Evolutionary conservation across 2,797 vertebrate genomes (phyloP).

Genomic region (Lophotriccus pileatus): DNA sequence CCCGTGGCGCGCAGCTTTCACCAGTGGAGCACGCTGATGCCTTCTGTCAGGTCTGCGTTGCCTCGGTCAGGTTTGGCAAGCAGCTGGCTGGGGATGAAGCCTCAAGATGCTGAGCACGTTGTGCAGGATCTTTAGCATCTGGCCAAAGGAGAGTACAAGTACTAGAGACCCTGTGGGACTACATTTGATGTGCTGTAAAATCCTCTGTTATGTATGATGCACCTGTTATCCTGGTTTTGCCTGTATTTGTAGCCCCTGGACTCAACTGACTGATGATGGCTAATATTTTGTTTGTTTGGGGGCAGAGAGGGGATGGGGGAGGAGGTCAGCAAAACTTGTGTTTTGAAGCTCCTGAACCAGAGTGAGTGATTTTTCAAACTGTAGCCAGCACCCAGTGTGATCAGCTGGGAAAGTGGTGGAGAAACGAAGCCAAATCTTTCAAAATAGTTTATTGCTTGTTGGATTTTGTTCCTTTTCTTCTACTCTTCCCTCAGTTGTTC

Average conservation of each 20-base stretch:
- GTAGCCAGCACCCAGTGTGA: not conserved
- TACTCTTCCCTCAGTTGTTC: not conserved
- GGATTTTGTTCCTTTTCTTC: not conserved
- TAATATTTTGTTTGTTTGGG: not conserved
- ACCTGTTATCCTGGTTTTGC: not conserved
- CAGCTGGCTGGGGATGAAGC: not conserved
- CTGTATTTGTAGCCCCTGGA: not conserved
- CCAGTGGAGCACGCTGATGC: not conserved
- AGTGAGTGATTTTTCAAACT: not conserved
- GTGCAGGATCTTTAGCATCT: not conserved
- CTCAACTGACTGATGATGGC: not conserved
- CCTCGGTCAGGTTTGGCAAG: not conserved
- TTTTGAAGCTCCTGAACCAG: not conserved
- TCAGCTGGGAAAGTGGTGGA: not conserved
- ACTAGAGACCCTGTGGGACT: not conserved
- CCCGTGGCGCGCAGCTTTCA: fast-evolving
- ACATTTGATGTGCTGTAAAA: not conserved
- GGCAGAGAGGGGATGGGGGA: fast-evolving
- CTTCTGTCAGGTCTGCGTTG: not conserved
- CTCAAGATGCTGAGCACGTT: not conserved
- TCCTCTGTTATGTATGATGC: fast-evolving
- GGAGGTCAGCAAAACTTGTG: not conserved
- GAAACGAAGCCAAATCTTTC: not conserved
- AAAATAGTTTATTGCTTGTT: not conserved
- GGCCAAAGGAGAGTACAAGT: not conserved